Percentiles rank a stretch among this genome's conserved stretches.
Evolutionary conservation across 1,140 invertebrate genomes (phyloP).

Genomic region (Lordiphosa collinella): DNA sequence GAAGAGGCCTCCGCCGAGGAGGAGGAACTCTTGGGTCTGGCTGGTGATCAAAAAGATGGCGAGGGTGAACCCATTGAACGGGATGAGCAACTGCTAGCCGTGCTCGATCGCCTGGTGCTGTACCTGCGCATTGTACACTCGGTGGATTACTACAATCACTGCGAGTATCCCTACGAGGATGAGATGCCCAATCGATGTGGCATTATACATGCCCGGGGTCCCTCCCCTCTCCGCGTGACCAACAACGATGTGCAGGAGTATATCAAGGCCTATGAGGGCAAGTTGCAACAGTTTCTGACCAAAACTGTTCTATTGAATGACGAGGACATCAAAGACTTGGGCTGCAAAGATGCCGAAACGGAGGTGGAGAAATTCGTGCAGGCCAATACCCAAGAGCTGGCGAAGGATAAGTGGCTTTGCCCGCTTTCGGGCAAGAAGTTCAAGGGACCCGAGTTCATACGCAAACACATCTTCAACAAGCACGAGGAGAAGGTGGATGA

Average conservation of each 20-base stretch:
- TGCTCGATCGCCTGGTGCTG: conserved; percentile 89
- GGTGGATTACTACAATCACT: conserved; percentile 99
- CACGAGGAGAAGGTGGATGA: conserved; percentile 98
- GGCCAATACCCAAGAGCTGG: conserved; percentile 96
- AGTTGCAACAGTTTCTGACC: conserved; percentile 93
- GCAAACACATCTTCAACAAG: conserved; percentile 99
- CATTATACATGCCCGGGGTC: conserved; percentile 97
- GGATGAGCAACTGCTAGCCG: conserved; percentile 88
- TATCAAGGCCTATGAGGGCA: conserved; percentile 89
- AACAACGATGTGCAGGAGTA: conserved; percentile 88
- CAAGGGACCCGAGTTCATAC: conserved; percentile 99
- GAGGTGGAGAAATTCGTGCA: conserved; percentile 97
- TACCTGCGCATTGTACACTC: conserved; percentile 99
- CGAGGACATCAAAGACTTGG: conserved; percentile 92
- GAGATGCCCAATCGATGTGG: conserved; percentile 99
- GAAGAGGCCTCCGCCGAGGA: conserved; percentile 99
- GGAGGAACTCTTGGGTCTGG: conserved; percentile 94
- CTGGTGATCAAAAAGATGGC: conserved; percentile 81
- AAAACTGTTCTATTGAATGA: conserved; percentile 85
- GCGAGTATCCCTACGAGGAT: conserved; percentile 99
- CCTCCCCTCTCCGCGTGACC: conserved; percentile 89
- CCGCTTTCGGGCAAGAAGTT: conserved; percentile 99
- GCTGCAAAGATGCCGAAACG: conserved; percentile 91
- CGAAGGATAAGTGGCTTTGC: conserved; percentile 99
- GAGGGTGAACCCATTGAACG: conserved; percentile 85